Evolutionary conservation across 2,797 vertebrate species (phyloP), one percentile per base, ranked within the genome.

Genomic region (Pseudochromis fuscus): DNA sequence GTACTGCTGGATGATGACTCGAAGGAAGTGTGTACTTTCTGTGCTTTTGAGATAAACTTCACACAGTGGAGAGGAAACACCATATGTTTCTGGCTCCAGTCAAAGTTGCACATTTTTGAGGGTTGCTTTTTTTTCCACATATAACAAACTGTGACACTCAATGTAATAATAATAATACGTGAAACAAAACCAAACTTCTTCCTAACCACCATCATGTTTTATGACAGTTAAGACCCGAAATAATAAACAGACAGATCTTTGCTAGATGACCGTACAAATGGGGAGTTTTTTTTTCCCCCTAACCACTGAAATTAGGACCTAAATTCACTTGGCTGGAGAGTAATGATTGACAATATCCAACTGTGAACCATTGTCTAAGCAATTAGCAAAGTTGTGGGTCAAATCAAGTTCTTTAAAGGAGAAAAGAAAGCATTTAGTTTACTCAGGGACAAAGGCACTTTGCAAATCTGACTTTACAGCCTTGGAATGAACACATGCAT

Each of bases 391-490:
- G 51, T 25, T 61, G 62, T 60, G 25, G 66, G 53, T 71, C 61
- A 77, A 70, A 53, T 65, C 12, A 52, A 44, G 44, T 69, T 64
- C 31, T 71, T 64, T 58, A 65, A 67, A 72, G 42, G 31, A 60
- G 37, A 44, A 48, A 50, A 40, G 24, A 57, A 70, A 77, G 28
- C 6, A 7, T 70, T 78, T 59, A 24, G 63, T 76, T 81, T 67
- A 58, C 55, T 56, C 62, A 12, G 63, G 58, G 72, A 82, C 72
- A 78, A 81, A 85, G 61, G 57, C 33, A 51, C 66, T 65, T 51
- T 66, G 66, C 57, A 87, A 70, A 87, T 88, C 79, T 58, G 59
- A 85, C 88, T 86, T 88, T 89, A 82, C 59, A 82, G 83, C 73
- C 60, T 79, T 89, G 82, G 82, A 89, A 84, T 83, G 81, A 88